These are phyloP conservation scores for Zygothrica quintamaculata DNA, from an alignment of 2,888 invertebrate species.

Conservation along the genomic window DNA sequence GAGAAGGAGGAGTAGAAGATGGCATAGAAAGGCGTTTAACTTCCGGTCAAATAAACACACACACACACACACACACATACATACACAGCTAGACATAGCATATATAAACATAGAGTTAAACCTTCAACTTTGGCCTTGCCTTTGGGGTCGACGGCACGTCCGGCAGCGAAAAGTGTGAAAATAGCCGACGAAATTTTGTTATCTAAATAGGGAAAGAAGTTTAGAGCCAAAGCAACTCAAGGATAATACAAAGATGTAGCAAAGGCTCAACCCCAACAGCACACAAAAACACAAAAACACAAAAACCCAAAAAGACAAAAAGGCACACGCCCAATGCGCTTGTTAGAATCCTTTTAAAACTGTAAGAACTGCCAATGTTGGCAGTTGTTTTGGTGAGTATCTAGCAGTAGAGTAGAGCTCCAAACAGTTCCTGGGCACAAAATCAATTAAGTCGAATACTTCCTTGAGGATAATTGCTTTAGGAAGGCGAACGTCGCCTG, in stretches of 20 bases:
- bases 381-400: background rate
- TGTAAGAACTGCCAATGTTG: slow-evolving; percentile 56
- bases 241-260: slow-evolving; percentile 51
- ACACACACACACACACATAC: slow-evolving; percentile 22
- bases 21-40: slow-evolving; percentile 41
- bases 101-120: slow-evolving; percentile 53
- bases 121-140: slow-evolving; percentile 55
- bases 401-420: background rate
- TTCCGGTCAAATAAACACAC: slow-evolving; percentile 64
- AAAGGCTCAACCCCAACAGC: slow-evolving; percentile 25
- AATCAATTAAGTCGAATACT: slow-evolving; percentile 79
- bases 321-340: slow-evolving; percentile 67
- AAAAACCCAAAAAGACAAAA: slow-evolving; percentile 53
- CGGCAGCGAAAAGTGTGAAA: slow-evolving; percentile 70
- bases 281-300: too few relatives aligned
- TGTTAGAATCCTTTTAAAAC: slow-evolving; percentile 76
- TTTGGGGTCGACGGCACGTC: slow-evolving; percentile 48
- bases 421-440: slow-evolving; percentile 42
- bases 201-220: slow-evolving; percentile 72
- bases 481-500: slow-evolving; percentile 61
- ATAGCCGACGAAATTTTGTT: slow-evolving; percentile 68
- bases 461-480: slow-evolving; percentile 77
- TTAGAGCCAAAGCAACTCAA: slow-evolving; percentile 46
- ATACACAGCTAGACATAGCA: too few relatives aligned
- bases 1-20: slow-evolving; percentile 9